phyloP scores from a whole-genome alignment of 2,797 vertebrate genomes.

The Mycteria americana region DNA sequence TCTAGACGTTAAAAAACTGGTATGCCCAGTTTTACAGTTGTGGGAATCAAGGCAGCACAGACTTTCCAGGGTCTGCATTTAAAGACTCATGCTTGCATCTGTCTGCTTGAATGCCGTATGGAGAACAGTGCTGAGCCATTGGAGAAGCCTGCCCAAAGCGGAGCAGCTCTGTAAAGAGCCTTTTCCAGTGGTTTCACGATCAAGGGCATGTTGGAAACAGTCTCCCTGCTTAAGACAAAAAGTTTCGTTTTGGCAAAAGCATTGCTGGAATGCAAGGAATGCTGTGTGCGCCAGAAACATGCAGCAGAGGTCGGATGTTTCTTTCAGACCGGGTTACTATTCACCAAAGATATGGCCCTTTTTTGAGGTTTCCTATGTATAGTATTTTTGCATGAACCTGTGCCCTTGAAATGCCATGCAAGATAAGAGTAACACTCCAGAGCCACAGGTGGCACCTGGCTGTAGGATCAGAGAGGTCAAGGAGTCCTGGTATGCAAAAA shows the following conservation, averaged over 20 bases:
- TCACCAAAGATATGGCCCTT: fast-evolving
- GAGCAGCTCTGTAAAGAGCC: neutral
- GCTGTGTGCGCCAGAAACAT: neutral
- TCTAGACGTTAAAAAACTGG: neutral
- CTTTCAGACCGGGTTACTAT: neutral
- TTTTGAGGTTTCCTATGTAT: neutral
- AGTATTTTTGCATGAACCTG: neutral
- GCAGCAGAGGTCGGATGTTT: neutral
- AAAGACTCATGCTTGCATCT: neutral
- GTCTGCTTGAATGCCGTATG: neutral
- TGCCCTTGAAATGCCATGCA: neutral
- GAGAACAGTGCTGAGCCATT: neutral
- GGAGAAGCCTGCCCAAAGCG: fast-evolving
- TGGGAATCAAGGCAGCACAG: neutral
- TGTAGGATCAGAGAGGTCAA: neutral
- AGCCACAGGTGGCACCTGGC: neutral
- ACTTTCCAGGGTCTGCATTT: neutral
- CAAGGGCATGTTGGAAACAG: neutral
- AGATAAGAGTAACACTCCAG: neutral
- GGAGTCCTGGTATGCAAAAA: neutral
- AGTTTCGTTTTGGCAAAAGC: neutral
- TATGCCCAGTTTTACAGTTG: neutral
- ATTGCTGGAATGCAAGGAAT: neutral
- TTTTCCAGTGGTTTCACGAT: neutral
- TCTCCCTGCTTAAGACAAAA: neutral